Evolutionary conservation across 2,888 invertebrate genomes (phyloP).

Genomic region (Sphinx pinastri): DNA sequence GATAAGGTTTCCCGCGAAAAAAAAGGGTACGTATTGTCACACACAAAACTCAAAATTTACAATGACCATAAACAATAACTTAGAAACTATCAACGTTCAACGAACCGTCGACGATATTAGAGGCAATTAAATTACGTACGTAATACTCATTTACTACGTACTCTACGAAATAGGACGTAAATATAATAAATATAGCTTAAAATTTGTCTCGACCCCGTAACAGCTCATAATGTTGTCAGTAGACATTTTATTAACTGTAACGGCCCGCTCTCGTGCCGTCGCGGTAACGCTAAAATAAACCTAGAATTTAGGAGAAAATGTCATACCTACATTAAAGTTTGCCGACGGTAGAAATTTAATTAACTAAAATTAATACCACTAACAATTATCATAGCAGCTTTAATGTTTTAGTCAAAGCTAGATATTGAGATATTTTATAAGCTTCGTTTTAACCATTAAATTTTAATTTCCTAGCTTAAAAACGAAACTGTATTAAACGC

Average conservation of each 20-base stretch:
- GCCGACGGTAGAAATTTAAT: neutral
- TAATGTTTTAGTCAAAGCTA: neutral
- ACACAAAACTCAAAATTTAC: neutral
- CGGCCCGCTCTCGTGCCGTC: neutral
- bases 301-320: neutral
- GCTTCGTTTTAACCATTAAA: too few species aligned
- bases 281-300: conserved; percentile 7
- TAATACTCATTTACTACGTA: neutral
- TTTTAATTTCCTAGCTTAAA: neutral
- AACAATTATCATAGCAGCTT: neutral
- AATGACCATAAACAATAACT: neutral
- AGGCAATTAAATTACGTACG: neutral
- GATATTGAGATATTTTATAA: too few species aligned
- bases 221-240: conserved; percentile 5
- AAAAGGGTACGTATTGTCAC: neutral
- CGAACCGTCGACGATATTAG: neutral
- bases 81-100: neutral
- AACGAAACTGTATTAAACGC: neutral
- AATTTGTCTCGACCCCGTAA: conserved; percentile 8
- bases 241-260: conserved; percentile 15
- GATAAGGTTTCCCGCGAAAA: too few species aligned
- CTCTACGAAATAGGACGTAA: neutral
- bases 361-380: too few species aligned
- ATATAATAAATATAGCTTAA: conserved; percentile 8
- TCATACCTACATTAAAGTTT: neutral